phyloP scores from a whole-genome alignment of 1,140 invertebrate genomes.

The Drosophila yakuba region DNA sequence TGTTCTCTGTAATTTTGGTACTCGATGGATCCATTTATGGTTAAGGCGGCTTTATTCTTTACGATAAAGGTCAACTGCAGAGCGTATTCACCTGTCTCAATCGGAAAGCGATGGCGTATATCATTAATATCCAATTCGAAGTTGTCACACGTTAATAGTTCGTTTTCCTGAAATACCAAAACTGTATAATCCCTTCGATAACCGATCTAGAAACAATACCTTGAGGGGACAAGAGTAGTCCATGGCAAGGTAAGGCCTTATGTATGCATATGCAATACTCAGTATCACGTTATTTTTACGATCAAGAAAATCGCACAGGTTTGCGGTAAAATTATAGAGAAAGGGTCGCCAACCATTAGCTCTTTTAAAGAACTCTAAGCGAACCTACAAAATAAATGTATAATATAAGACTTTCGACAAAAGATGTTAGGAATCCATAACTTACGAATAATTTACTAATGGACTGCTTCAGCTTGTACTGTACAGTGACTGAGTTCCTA shows the following conservation, averaged over 20 bases:
- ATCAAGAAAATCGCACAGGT: no score
- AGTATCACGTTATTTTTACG: no score
- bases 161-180: no score
- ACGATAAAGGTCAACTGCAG: neutral
- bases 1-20: conserved; percentile 16
- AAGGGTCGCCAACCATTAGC: no score
- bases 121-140: neutral
- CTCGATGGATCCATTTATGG: neutral
- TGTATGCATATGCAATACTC: no score
- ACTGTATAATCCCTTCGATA: no score
- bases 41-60: neutral
- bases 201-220: no score
- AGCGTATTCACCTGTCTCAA: neutral
- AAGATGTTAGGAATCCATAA: neutral
- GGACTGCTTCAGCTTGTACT: neutral
- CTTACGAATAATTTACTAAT: neutral
- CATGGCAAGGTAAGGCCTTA: no score
- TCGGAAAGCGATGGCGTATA: neutral
- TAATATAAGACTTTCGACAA: no score
- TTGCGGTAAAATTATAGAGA: no score
- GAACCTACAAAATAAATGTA: neutral
- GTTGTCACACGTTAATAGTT: neutral
- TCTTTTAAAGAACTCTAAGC: no score
- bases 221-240: no score
- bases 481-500: neutral